Percentiles rank a stretch among this genome's conserved stretches.
Evolutionary conservation across 1,140 invertebrate genomes (phyloP).

Genomic region (Steinernema feltiae): DNA sequence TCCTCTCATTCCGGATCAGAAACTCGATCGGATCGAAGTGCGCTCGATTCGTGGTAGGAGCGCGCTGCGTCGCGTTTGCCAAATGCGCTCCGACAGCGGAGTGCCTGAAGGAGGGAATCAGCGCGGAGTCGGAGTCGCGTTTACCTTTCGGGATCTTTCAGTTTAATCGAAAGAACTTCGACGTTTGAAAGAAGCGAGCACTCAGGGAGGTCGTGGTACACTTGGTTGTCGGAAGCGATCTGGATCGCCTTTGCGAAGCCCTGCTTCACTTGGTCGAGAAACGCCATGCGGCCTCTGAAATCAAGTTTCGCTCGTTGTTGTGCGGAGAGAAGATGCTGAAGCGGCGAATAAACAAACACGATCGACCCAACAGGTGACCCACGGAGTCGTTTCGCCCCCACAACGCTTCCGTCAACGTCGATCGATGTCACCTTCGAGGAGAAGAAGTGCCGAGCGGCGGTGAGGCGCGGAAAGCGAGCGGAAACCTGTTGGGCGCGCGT

Average conservation of each 20-base stretch:
- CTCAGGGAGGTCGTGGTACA: conserved; percentile 46
- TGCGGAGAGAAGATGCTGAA: not conserved
- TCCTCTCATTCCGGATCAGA: conserved; percentile 35
- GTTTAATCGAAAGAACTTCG: conserved; percentile 41
- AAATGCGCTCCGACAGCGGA: conserved; percentile 16
- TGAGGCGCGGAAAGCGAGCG: not conserved
- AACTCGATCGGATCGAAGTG: conserved; percentile 32
- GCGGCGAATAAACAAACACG: not conserved
- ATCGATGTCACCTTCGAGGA: conserved; percentile 8
- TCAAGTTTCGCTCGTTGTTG: not conserved
- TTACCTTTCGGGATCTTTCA: conserved; percentile 38
- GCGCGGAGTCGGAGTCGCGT: not conserved
- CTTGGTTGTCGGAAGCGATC: conserved; percentile 38
- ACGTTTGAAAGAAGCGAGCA: conserved; percentile 33
- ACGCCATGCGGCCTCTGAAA: conserved; percentile 21
- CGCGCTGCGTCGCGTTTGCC: conserved; percentile 24
- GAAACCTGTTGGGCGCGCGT: conserved; percentile 2
- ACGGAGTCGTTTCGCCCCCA: not conserved
- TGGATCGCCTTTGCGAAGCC: conserved; percentile 42
- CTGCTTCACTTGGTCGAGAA: conserved; percentile 32
- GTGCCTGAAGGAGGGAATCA: not conserved
- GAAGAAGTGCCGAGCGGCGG: not conserved
- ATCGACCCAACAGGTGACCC: not conserved
- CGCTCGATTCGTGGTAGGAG: conserved; percentile 14
- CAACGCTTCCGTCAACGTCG: not conserved